phyloP scores from a whole-genome alignment of 2,888 invertebrate genomes.

The Andrena camellia region DNA sequence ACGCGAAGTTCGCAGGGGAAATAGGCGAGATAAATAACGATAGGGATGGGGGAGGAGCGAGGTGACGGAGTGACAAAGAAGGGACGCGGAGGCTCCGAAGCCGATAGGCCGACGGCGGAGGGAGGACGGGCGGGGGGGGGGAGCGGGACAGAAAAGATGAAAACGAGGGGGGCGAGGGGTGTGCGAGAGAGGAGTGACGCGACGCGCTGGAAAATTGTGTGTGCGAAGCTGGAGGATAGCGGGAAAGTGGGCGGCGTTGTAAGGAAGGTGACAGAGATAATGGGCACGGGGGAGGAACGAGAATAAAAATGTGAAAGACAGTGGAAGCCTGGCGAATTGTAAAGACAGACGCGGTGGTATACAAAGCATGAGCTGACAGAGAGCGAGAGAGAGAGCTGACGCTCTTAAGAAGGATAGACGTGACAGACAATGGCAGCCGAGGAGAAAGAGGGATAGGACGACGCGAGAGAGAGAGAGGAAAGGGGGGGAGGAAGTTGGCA shows the following conservation, averaged over 20 bases:
- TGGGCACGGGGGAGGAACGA: constrained; percentile 42
- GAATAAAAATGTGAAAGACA: constrained; percentile 64
- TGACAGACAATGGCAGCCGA: constrained; percentile 51
- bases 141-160: constrained; percentile 22
- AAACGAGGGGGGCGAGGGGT: constrained; percentile 24
- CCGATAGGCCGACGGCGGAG: constrained; percentile 36
- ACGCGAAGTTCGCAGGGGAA: constrained; percentile 30
- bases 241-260: constrained; percentile 48
- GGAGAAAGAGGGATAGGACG: neutral
- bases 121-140: neutral
- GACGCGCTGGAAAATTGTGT: constrained; percentile 56
- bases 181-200: neutral
- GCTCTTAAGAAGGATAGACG: constrained; percentile 60
- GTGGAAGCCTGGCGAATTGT: constrained; percentile 59
- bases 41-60: neutral
- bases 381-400: constrained; percentile 46
- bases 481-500: constrained; percentile 2
- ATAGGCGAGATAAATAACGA: constrained; percentile 63
- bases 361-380: constrained; percentile 46
- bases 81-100: constrained; percentile 27
- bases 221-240: constrained; percentile 40
- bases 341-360: constrained; percentile 57
- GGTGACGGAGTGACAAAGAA: constrained; percentile 37
- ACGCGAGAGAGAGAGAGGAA: neutral
- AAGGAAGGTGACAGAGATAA: constrained; percentile 55